A percentile compares a stretch with the other conserved stretches of the same genome.
phyloP scores from a whole-genome alignment of 53 echinoderm and acorn worm genomes.

The Crossaster papposus region DNA sequence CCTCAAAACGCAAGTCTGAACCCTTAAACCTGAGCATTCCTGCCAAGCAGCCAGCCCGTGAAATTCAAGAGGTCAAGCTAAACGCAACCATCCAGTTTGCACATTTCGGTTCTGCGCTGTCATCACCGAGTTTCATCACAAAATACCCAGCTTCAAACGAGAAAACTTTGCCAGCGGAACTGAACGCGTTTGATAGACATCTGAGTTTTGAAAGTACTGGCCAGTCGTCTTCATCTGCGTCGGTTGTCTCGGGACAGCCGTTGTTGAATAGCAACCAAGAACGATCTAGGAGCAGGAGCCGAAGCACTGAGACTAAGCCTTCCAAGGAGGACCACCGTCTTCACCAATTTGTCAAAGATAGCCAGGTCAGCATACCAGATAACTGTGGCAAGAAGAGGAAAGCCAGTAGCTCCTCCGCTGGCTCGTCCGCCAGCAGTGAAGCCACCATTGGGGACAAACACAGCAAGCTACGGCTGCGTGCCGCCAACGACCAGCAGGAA shows the following conservation, averaged over 20 bases:
- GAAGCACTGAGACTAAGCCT: conserved; percentile 1
- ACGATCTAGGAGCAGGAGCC: conserved; percentile 1
- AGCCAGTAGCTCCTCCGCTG: conserved; percentile 56
- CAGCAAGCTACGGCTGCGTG: conserved; percentile 65
- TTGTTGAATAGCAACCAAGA: conserved; percentile 3
- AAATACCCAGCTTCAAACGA: conserved; percentile 21
- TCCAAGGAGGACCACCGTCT: background rate
- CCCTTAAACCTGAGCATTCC: conserved; percentile 56
- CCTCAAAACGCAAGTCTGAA: conserved; percentile 55
- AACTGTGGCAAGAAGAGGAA: conserved; percentile 38
- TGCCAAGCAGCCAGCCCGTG: conserved; percentile 49
- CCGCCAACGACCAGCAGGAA: conserved; percentile 45
- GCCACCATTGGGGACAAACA: conserved; percentile 64
- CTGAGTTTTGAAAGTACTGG: conserved; percentile 35
- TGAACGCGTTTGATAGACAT: conserved; percentile 33
- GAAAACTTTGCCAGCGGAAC: conserved; percentile 4
- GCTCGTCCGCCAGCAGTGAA: conserved; percentile 63
- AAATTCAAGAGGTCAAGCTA: conserved; percentile 56
- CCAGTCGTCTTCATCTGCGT: background rate
- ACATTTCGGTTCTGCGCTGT: conserved; percentile 24
- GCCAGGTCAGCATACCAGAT: background rate
- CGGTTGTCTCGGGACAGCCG: background rate
- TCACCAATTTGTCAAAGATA: background rate
- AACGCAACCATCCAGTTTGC: conserved; percentile 58
- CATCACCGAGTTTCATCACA: conserved; percentile 6